phyloP scores from a whole-genome alignment of 2,113 vertebrate species.

The Grammomys surdaster region DNA sequence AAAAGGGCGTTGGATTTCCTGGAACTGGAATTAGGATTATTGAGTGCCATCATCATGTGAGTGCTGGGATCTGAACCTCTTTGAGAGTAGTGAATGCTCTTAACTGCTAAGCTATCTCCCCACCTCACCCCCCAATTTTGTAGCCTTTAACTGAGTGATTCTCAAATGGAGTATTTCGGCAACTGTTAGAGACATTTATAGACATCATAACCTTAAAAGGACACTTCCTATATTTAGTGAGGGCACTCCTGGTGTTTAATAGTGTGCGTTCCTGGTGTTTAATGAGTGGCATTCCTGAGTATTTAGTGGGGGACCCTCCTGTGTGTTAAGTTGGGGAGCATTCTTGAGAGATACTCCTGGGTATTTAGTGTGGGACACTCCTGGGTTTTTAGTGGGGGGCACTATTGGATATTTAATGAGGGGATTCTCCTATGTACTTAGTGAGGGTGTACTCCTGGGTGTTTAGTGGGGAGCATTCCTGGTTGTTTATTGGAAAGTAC shows the following conservation, averaged over 20 bases:
- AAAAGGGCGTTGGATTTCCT: not conserved
- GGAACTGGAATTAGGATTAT: not conserved
- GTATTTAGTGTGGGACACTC: not conserved
- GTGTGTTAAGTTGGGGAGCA: not conserved
- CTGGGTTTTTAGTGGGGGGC: not conserved
- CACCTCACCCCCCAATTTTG: not conserved
- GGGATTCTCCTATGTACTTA: not conserved
- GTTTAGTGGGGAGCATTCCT: not conserved
- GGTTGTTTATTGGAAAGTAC: rapidly evolving
- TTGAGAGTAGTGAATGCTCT: not conserved
- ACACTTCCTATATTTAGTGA: not conserved
- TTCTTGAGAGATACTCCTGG: not conserved
- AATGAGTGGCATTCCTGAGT: not conserved
- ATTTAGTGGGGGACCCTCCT: not conserved
- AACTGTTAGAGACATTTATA: not conserved
- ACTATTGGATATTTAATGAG: not conserved
- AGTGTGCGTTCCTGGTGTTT: not conserved
- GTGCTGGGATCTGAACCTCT: not conserved
- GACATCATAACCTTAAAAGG: not conserved
- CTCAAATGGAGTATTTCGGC: not conserved
- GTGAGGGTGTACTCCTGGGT: not conserved
- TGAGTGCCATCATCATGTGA: not conserved
- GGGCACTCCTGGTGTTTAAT: not conserved
- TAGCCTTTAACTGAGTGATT: not conserved
- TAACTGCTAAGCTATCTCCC: not conserved